Percentiles rank a stretch among this genome's conserved stretches.
Evolutionary conservation across 2,888 invertebrate species (phyloP).

Genomic region (Apomyelois bistriatella): DNA sequence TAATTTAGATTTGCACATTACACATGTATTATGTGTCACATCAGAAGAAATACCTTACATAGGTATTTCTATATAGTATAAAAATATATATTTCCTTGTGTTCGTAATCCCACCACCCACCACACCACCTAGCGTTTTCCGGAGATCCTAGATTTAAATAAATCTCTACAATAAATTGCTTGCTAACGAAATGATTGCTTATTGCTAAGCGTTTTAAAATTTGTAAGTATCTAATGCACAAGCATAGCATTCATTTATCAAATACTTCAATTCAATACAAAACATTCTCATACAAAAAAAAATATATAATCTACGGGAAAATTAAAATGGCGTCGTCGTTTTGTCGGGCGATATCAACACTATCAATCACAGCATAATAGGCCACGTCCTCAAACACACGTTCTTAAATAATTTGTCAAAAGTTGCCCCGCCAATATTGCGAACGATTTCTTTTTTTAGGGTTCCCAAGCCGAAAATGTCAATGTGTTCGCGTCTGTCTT

Average conservation of each 20-base stretch:
- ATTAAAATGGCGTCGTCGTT: conserved; percentile 58
- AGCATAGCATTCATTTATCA: not conserved
- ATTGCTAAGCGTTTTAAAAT: too few relatives aligned
- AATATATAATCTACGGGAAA: conserved; percentile 39
- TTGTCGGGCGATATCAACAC: conserved; percentile 59
- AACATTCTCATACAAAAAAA: conserved; percentile 33
- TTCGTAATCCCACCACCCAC: too few relatives aligned
- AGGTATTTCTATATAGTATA: too few relatives aligned
- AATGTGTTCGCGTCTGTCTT: not conserved
- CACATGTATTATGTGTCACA: too few relatives aligned
- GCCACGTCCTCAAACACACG: conserved; percentile 70
- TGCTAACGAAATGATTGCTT: too few relatives aligned
- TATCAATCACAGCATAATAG: conserved; percentile 74
- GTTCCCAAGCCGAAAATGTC: not conserved
- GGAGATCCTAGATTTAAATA: too few relatives aligned
- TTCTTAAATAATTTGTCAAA: conserved; percentile 79
- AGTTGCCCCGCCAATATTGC: conserved; percentile 53
- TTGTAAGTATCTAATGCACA: too few relatives aligned
- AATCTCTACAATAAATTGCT: too few relatives aligned
- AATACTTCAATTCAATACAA: conserved; percentile 9
- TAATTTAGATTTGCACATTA: too few relatives aligned
- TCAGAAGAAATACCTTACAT: too few relatives aligned
- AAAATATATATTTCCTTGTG: too few relatives aligned
- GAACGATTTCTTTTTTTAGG: conserved; percentile 40
- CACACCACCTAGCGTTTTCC: too few relatives aligned